A percentile compares a stretch with the other conserved stretches of the same genome.
Evolutionary conservation across 2,113 vertebrate species (phyloP).

Genomic region (Oncorhynchus mykiss): DNA sequence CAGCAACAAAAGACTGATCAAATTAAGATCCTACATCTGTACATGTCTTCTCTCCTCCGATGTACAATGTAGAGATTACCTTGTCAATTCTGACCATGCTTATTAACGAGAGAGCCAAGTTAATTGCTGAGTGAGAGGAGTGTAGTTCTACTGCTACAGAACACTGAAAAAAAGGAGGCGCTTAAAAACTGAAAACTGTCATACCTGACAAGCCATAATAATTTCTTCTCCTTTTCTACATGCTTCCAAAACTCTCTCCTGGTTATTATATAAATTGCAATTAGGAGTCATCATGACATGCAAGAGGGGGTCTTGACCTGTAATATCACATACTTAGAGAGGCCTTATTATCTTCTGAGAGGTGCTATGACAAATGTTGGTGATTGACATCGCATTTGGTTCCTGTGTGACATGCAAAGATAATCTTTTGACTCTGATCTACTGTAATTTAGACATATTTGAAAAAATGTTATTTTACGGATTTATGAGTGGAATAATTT

Average conservation of each 20-base stretch:
- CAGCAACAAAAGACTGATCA: too few relatives aligned
- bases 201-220: slow-evolving; percentile 87
- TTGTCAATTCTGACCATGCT: slow-evolving; percentile 75
- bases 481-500: slow-evolving; percentile 60
- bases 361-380: slow-evolving; percentile 56
- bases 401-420: slow-evolving; percentile 45
- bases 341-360: slow-evolving; percentile 50
- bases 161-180: slow-evolving; percentile 66
- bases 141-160: slow-evolving; percentile 68
- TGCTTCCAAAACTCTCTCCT: slow-evolving; percentile 78
- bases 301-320: slow-evolving; percentile 63
- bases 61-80: slow-evolving; percentile 60
- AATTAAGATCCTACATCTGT: too few relatives aligned
- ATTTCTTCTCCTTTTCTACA: slow-evolving; percentile 77
- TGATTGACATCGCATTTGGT: slow-evolving; percentile 41
- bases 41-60: too few relatives aligned
- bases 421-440: slow-evolving; percentile 61
- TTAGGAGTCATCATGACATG: slow-evolving; percentile 77
- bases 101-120: slow-evolving; percentile 37
- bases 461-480: slow-evolving; percentile 55
- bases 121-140: slow-evolving; percentile 82
- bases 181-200: slow-evolving; percentile 80
- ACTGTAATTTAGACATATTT: slow-evolving; percentile 60
- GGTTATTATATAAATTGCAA: slow-evolving; percentile 80
- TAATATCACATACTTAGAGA: slow-evolving; percentile 48